phyloP scores from a whole-genome alignment of 2,113 vertebrate species.

The Echinops telfairi region DNA sequence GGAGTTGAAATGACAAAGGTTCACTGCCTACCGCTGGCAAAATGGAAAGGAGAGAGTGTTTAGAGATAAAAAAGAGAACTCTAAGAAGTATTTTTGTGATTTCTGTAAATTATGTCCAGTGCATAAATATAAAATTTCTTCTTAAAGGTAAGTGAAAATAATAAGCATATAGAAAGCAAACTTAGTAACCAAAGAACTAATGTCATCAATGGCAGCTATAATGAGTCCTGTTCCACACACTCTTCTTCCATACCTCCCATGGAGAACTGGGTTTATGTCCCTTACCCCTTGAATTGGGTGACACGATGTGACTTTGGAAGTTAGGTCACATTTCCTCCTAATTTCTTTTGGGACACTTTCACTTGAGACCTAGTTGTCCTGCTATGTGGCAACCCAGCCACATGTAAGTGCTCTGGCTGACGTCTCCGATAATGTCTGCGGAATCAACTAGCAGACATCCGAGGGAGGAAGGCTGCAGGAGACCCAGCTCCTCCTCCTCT shows the following conservation, averaged over 20 bases:
- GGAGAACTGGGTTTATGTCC: not conserved
- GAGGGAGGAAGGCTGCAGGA: not conserved
- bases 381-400: not conserved
- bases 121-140: not conserved
- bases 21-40: not conserved
- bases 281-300: not conserved
- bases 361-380: not conserved
- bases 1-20: slow-evolving; percentile 52
- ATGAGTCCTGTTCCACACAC: not conserved
- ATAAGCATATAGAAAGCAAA: slow-evolving; percentile 18
- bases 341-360: not conserved
- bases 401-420: not conserved
- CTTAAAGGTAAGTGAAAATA: not conserved
- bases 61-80: slow-evolving; percentile 37
- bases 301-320: not conserved
- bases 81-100: not conserved
- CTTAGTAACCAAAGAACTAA: not conserved
- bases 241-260: not conserved
- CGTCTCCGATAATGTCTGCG: not conserved
- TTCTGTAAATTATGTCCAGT: not conserved
- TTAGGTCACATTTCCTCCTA: not conserved
- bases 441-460: not conserved
- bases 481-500: not conserved
- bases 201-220: not conserved
- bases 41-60: slow-evolving; percentile 3